These are phyloP conservation scores for Microplitis manilae DNA, from an alignment of 2,888 invertebrate species.

Conservation along the genomic window DNA sequence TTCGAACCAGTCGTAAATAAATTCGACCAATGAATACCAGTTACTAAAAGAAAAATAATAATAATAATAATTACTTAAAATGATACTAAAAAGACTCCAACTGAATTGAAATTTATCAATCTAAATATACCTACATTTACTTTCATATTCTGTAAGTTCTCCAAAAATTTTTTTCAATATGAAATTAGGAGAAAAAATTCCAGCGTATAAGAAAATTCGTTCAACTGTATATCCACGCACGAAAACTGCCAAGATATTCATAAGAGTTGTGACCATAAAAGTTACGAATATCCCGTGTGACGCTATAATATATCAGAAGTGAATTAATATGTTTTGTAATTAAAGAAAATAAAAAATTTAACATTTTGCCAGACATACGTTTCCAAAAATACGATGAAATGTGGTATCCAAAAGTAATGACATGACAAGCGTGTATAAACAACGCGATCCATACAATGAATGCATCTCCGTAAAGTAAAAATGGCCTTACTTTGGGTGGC, in stretches of 20 bases:
- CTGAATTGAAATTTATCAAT: neutral
- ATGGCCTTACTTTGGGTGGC: slow-evolving; percentile 60
- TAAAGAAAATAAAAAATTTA: neutral
- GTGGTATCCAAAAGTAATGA: slow-evolving; percentile 66
- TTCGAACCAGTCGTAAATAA: slow-evolving; percentile 64
- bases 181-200: slow-evolving; percentile 65
- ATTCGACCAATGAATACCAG: slow-evolving; percentile 72
- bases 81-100: neutral
- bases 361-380: slow-evolving; percentile 56
- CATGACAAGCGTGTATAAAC: slow-evolving; percentile 60
- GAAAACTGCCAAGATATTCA: slow-evolving; percentile 42
- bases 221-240: slow-evolving; percentile 32
- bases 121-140: slow-evolving; percentile 57
- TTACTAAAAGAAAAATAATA: slow-evolving; percentile 62
- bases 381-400: slow-evolving; percentile 66
- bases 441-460: slow-evolving; percentile 65
- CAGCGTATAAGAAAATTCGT: slow-evolving; percentile 54
- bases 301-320: slow-evolving; percentile 36
- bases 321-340: slow-evolving; percentile 11
- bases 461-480: slow-evolving; percentile 63
- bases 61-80: neutral
- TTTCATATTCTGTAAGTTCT: slow-evolving; percentile 65
- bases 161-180: slow-evolving; percentile 59
- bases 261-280: slow-evolving; percentile 44
- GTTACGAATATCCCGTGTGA: slow-evolving; percentile 47